These are phyloP conservation scores for Gambelia wislizenii DNA, from an alignment of 2,797 vertebrate genomes.

Conservation along the genomic window DNA sequence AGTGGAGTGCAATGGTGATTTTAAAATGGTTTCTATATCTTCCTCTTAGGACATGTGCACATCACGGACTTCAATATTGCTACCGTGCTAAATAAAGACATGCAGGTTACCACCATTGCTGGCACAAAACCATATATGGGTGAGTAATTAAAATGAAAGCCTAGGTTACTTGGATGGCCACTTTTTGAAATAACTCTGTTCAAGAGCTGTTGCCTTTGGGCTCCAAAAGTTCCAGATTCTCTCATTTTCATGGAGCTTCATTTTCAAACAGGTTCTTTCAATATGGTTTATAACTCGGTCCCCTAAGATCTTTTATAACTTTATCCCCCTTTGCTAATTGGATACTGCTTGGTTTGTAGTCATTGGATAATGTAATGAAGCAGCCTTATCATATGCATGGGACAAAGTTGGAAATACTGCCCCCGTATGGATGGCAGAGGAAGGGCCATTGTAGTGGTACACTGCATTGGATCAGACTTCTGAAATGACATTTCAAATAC, in stretches of 20 bases:
- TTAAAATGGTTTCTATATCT: constrained; percentile 35
- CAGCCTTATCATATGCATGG: not conserved
- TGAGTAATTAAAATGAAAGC: constrained; percentile 59
- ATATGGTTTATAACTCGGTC: too few species aligned
- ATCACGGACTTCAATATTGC: constrained; percentile 98
- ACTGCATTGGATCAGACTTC: not conserved
- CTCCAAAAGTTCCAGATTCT: too few species aligned
- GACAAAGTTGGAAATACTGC: not conserved
- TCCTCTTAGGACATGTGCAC: constrained; percentile 89
- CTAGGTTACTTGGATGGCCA: rapidly evolving
- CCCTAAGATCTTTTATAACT: too few species aligned
- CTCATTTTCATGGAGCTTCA: too few species aligned
- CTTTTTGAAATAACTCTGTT: not conserved
- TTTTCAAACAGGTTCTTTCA: too few species aligned
- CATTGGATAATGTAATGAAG: too few species aligned
- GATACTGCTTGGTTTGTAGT: too few species aligned
- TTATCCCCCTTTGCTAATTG: too few species aligned
- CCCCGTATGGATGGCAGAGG: not conserved
- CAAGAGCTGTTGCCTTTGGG: not conserved
- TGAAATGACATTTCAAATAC: not conserved
- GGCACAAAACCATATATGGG: constrained; percentile 99
- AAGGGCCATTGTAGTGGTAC: too few species aligned
- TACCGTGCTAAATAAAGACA: constrained; percentile 87
- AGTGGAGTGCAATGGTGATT: not conserved
- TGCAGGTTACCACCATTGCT: constrained; percentile 89